phyloP scores from a whole-genome alignment of 23 tunicate genomes.

The Halocynthia roretzi region DNA sequence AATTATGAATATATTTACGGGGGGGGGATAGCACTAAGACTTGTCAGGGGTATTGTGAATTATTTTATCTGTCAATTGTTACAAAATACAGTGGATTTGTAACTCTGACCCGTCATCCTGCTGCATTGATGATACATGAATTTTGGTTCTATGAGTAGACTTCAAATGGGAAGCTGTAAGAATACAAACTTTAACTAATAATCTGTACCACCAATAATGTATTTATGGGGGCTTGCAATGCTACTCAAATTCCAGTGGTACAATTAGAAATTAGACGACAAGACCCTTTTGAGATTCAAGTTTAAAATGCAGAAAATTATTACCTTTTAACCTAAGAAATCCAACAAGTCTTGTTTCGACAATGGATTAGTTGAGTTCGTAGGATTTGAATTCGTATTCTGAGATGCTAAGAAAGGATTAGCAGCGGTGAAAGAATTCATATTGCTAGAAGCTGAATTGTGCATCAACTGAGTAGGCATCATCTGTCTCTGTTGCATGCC shows the following conservation, averaged over 20 bases:
- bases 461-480: slow-evolving; percentile 7
- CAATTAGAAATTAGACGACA: background rate
- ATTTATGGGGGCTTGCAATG: background rate
- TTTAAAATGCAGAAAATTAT: background rate
- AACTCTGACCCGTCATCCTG: no score
- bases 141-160: no score
- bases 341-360: slow-evolving; percentile 57
- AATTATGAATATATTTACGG: no score
- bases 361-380: slow-evolving; percentile 13
- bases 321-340: slow-evolving; percentile 46
- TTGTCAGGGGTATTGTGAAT: no score
- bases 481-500: slow-evolving; percentile 6
- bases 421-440: background rate
- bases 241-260: background rate
- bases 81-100: no score
- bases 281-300: background rate
- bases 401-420: slow-evolving; percentile 10
- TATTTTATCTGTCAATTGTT: no score
- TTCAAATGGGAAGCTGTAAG: no score
- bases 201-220: no score
- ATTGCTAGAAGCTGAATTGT: background rate
- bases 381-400: background rate
- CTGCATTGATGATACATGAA: no score
- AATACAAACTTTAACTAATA: no score
- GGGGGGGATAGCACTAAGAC: no score